Base-by-base conservation (phyloP, 1,140 invertebrate genomes). In the Cylas formicarius region DNA sequence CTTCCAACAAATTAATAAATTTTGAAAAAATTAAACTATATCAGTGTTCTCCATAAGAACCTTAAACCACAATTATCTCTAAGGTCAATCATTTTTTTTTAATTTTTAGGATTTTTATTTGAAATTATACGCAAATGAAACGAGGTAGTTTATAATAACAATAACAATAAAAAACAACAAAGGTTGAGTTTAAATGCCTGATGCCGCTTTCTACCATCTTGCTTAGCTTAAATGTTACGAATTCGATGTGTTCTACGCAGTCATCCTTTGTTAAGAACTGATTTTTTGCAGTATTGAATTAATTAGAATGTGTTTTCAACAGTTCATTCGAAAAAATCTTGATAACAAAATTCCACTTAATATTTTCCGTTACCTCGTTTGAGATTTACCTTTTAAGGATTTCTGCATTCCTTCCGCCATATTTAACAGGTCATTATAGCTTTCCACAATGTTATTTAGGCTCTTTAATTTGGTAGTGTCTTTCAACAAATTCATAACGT, bases 361-460 rank as follows among this genome's bases (percentile, higher is more conserved):
- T 10, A 1, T 41, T 46, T 14, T 43, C 4, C 18, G 17, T 22
- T n/a, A 22, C 9, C 6, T 21, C 16, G 13, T 16, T 23, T 23
- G 21, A 34, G 44, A 50, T 28, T 45, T 55, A 63, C 60, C 31
- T 40, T 38, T 37, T 8, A 61, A 29, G 13, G 52, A 56, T 14
- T 45, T 43, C 37, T 55, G 29, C 5, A 57, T 24, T 38, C 50
- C 44, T n/a, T 35, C 35, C 2, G 56, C 31, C 31, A 52, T 43
- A 13, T 55, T 45, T 27, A 55, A 26, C 11, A 65, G 43, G 16
- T 48, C 52, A 11, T 29, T 37, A 29, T 60, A 63, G 9, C 56
- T 49, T 4, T 53, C 36, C 9, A 51, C 33, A 24, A 56, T 55
- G 44, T 55, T 50, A 11, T 57, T 51, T 1, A 57, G 23, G 16